phyloP scores from a whole-genome alignment of 2,797 vertebrate species.

The Enteromius anoplus region DNA sequence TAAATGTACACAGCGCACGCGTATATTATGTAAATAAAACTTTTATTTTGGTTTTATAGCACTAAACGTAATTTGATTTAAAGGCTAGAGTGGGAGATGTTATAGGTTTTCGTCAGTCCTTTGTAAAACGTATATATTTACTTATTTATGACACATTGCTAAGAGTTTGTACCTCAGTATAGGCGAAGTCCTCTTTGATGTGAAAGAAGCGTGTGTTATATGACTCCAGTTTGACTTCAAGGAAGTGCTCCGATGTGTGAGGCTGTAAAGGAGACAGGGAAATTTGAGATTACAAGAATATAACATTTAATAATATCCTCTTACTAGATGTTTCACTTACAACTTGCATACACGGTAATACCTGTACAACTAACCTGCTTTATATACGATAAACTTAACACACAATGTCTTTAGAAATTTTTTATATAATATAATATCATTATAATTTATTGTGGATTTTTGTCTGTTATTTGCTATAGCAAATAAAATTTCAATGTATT shows the following conservation, averaged over 20 bases:
- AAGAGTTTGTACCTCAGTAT: slow-evolving; percentile 79
- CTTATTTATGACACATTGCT: not conserved
- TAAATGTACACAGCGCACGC: too few species aligned
- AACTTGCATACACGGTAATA: not conserved
- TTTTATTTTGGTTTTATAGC: too few species aligned
- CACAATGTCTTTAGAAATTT: not conserved
- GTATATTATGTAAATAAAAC: too few species aligned
- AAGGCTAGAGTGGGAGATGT: not conserved
- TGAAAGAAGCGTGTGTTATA: slow-evolving; percentile 89
- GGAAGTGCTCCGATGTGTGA: slow-evolving; percentile 81
- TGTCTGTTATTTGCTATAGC: not conserved
- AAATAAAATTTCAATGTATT: not conserved
- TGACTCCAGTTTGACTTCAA: slow-evolving; percentile 90
- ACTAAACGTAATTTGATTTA: not conserved
- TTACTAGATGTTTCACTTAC: not conserved
- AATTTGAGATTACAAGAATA: not conserved
- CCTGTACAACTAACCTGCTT: not conserved
- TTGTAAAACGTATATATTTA: not conserved
- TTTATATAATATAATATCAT: not conserved
- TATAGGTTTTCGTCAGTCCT: not conserved
- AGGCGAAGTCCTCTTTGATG: slow-evolving; percentile 88
- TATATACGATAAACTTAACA: not conserved
- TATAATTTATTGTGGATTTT: not conserved
- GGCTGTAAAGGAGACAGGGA: slow-evolving; percentile 66
- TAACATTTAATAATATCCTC: not conserved